phyloP scores from a whole-genome alignment of 2,888 invertebrate genomes.

The Entomobrya proxima region DNA sequence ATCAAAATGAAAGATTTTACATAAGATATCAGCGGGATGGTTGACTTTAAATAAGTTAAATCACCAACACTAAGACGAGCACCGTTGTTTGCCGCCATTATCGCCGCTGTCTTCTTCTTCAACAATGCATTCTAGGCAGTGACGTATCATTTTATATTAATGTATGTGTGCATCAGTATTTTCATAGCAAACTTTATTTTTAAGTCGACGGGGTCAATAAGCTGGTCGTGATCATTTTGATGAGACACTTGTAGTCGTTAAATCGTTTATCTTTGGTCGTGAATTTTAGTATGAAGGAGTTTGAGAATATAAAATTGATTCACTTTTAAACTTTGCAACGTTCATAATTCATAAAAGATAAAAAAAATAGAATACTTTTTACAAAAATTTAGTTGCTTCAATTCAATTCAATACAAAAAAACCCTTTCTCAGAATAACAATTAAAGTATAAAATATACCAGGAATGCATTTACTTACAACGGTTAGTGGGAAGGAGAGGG shows the following conservation, averaged over 20 bases:
- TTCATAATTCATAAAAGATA: neutral
- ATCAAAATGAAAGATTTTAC: no score
- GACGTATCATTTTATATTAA: no score
- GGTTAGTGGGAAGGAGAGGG: slow-evolving; percentile 20
- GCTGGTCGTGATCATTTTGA: slow-evolving; percentile 7
- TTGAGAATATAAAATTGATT: slow-evolving; percentile 10
- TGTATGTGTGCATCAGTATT: neutral
- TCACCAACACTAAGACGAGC: no score
- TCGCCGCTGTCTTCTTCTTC: no score
- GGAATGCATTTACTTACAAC: neutral
- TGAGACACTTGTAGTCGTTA: slow-evolving; percentile 31
- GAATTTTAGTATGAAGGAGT: neutral
- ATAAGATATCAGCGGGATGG: no score
- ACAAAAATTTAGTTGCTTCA: neutral
- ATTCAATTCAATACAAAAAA: neutral
- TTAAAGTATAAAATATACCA: neutral
- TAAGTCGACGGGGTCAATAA: neutral
- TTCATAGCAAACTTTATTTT: neutral
- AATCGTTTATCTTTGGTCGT: neutral
- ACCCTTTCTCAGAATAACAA: neutral
- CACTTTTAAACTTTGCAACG: slow-evolving; percentile 7
- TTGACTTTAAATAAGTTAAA: no score
- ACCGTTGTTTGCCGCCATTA: no score
- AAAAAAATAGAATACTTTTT: neutral
- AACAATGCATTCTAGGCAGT: no score